Conservation (phyloP, 2,797 vertebrate genomes). For the Passerculus sandwichensis region DNA sequence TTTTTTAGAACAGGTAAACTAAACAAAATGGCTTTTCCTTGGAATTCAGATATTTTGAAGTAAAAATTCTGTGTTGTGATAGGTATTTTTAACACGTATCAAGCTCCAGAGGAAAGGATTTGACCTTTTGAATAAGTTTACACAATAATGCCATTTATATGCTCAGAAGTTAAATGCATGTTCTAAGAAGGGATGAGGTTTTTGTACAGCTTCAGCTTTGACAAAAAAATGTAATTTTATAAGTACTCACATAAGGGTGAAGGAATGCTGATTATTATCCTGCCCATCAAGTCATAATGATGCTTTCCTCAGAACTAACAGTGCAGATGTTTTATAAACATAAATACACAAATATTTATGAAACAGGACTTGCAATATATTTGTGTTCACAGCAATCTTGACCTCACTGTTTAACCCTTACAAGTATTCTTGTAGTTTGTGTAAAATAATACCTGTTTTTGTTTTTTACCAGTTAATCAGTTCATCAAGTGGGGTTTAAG, state of each 20-base stretch:
- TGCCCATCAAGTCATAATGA: background rate
- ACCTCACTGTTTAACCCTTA: slow-evolving; percentile 41
- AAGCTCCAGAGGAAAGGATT: background rate
- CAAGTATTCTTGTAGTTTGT: background rate
- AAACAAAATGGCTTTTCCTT: background rate
- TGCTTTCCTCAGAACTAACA: slow-evolving; percentile 31
- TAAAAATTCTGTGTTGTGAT: background rate
- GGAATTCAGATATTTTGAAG: background rate
- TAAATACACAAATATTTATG: slow-evolving; percentile 42
- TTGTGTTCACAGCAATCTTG: slow-evolving; percentile 9
- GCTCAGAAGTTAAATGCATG: background rate
- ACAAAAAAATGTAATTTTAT: background rate
- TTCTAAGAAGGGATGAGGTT: background rate
- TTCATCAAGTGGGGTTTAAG: background rate
- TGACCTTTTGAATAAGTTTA: background rate
- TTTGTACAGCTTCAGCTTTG: slow-evolving; percentile 3
- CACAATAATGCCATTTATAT: background rate
- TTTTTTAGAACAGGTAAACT: background rate
- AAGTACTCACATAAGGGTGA: background rate
- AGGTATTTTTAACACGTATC: background rate
- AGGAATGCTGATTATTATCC: background rate
- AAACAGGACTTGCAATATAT: slow-evolving; percentile 36
- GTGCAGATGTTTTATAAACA: slow-evolving; percentile 26
- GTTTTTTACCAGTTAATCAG: background rate
- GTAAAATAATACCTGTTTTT: background rate